A percentile compares a stretch with the other conserved stretches of the same genome.
Evolutionary conservation across 2,888 invertebrate species (phyloP).

Genomic region (Cryptophagus acutangulus): DNA sequence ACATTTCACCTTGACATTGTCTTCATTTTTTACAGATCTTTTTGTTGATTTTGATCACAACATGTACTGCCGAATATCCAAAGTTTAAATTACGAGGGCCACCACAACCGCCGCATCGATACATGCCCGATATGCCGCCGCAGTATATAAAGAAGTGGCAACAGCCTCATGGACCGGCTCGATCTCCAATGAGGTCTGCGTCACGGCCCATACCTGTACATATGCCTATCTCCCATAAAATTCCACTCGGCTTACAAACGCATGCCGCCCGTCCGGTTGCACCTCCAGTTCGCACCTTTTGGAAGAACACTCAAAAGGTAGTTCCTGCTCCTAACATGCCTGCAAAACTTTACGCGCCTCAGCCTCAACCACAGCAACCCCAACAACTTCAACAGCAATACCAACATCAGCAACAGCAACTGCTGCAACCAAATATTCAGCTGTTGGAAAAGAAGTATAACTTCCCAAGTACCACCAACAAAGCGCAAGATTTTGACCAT

Average conservation of each 20-base stretch:
- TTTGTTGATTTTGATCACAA: constrained; percentile 9
- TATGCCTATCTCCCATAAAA: constrained; percentile 29
- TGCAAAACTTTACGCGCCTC: too few relatives aligned
- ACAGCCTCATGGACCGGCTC: constrained; percentile 21
- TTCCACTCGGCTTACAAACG: constrained; percentile 25
- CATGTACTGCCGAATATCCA: constrained; percentile 17
- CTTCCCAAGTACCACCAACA: constrained; percentile 32
- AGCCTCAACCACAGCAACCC: constrained; percentile 8
- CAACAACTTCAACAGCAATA: too few relatives aligned
- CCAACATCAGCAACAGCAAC: not conserved
- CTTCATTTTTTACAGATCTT: not conserved
- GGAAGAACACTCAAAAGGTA: constrained; percentile 31
- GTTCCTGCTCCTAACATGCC: too few relatives aligned
- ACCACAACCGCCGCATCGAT: constrained; percentile 27
- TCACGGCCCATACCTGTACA: constrained; percentile 31
- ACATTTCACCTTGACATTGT: not conserved
- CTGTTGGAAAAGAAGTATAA: constrained; percentile 31
- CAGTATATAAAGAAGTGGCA: constrained; percentile 34
- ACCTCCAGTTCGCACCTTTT: constrained; percentile 30
- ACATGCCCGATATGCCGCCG: constrained; percentile 5
- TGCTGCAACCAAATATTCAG: constrained; percentile 2
- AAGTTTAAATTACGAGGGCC: constrained; percentile 23
- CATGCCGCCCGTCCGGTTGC: constrained; percentile 17
- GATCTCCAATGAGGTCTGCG: constrained; percentile 19
- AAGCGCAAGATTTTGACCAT: constrained; percentile 37